These are phyloP conservation scores for Bombus cullumanus DNA, from an alignment of 1,140 invertebrate genomes.

Conservation along the genomic window DNA sequence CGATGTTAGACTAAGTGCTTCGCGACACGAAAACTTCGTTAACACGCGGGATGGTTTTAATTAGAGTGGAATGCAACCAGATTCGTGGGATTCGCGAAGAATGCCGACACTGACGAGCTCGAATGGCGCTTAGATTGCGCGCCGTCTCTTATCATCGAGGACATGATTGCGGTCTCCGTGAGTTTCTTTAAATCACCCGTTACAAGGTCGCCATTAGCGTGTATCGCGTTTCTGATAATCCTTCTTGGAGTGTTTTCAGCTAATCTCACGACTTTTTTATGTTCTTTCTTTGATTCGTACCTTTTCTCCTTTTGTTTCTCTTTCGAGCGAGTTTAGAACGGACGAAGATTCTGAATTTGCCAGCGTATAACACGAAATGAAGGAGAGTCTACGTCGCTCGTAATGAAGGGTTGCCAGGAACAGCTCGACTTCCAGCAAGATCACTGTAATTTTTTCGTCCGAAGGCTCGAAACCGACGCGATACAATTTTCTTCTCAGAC, in stretches of 20 bases:
- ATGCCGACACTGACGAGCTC: conserved; percentile 7
- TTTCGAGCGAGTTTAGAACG: background rate
- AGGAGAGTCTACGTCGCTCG: background rate
- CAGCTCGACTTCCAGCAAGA: background rate
- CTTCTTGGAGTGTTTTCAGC: too few species aligned
- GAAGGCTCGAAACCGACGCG: too few species aligned
- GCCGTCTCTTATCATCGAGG: conserved; percentile 33
- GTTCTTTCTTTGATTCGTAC: background rate
- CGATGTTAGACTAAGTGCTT: background rate
- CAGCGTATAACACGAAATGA: background rate
- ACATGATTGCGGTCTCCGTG: conserved; percentile 27
- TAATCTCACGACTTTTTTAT: too few species aligned
- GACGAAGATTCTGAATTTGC: background rate
- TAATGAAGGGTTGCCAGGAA: conserved; percentile 35
- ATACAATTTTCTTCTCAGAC: background rate
- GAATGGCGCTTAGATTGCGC: conserved; percentile 54
- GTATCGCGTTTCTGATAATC: conserved; percentile 1
- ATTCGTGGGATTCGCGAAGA: conserved; percentile 17
- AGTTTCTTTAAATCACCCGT: conserved; percentile 17
- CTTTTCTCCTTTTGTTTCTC: background rate
- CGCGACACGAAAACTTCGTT: conserved; percentile 10
- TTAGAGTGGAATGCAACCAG: conserved; percentile 19
- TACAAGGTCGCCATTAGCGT: conserved; percentile 26
- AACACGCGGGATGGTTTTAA: conserved; percentile 18
- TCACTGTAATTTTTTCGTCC: conserved; percentile 39